Conservation (phyloP, 2,888 invertebrate genomes). For the Protodeltote pygarga region DNA sequence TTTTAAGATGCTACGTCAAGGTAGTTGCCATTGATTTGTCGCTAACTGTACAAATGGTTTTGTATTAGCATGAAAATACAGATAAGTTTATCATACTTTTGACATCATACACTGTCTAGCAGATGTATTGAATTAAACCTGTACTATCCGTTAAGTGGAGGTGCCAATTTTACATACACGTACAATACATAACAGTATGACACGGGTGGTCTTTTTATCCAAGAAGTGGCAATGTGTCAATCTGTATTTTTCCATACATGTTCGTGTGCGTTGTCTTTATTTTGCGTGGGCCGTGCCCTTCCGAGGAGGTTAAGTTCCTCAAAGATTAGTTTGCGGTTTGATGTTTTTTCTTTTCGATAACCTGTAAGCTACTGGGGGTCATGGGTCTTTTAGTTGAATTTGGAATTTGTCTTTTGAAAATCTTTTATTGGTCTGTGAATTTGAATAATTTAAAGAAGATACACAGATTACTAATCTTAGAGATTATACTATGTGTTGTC, state of each 20-base stretch:
- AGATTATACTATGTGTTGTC: no score
- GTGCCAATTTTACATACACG: slow-evolving; percentile 44
- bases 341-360: no score
- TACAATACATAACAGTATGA: slow-evolving; percentile 28
- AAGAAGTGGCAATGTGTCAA: slow-evolving; percentile 45
- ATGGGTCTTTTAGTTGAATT: no score
- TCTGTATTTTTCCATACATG: slow-evolving; percentile 49
- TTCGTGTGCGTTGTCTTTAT: slow-evolving; percentile 40
- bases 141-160: slow-evolving; percentile 26
- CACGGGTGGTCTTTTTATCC: slow-evolving; percentile 45
- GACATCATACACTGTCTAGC: slow-evolving; percentile 12
- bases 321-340: slow-evolving; percentile 32
- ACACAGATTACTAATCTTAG: no score
- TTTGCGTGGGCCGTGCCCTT: slow-evolving; percentile 47
- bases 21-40: neutral
- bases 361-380: no score
- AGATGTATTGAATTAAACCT: slow-evolving; percentile 36
- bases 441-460: no score
- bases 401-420: no score
- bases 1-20: no score
- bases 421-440: no score
- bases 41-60: neutral
- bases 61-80: slow-evolving; percentile 25
- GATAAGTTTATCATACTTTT: slow-evolving; percentile 30
- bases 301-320: slow-evolving; percentile 38